phyloP scores from a whole-genome alignment of 2,888 invertebrate genomes.

The Drosophila barbarae region DNA sequence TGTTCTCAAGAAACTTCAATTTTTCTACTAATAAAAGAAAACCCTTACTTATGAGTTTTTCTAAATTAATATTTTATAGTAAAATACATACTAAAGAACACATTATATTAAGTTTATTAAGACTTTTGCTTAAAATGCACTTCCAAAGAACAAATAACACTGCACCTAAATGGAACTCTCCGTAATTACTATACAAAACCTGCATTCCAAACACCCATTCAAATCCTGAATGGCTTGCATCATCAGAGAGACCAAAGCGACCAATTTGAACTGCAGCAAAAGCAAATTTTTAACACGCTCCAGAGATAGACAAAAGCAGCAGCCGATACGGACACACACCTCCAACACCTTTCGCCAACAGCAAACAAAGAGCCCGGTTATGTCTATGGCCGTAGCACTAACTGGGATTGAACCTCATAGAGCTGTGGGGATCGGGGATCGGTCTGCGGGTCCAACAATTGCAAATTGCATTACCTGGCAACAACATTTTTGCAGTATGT shows the following conservation, averaged over 20 bases:
- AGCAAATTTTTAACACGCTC: slow-evolving; percentile 9
- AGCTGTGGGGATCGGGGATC: slow-evolving; percentile 2
- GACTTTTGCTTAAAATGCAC: not conserved
- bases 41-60: too few species aligned
- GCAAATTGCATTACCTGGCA: slow-evolving; percentile 68
- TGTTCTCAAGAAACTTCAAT: not conserved
- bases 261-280: slow-evolving; percentile 6
- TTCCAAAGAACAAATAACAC: not conserved
- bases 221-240: slow-evolving; percentile 16
- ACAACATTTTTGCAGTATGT: slow-evolving; percentile 49
- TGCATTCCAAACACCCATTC: slow-evolving; percentile 7
- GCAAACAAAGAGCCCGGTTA: slow-evolving; percentile 53
- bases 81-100: not conserved
- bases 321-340: slow-evolving; percentile 27
- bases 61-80: too few species aligned
- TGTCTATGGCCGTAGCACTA: slow-evolving; percentile 26
- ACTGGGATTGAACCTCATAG: slow-evolving; percentile 13
- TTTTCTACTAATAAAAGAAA: not conserved
- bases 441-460: slow-evolving; percentile 53
- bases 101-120: not conserved
- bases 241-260: not conserved
- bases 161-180: not conserved
- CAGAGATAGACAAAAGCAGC: slow-evolving; percentile 12
- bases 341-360: slow-evolving; percentile 66
- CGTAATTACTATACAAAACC: not conserved